These are phyloP conservation scores for Hoplodrina blanda DNA, from an alignment of 2,888 invertebrate genomes.

Conservation along the genomic window DNA sequence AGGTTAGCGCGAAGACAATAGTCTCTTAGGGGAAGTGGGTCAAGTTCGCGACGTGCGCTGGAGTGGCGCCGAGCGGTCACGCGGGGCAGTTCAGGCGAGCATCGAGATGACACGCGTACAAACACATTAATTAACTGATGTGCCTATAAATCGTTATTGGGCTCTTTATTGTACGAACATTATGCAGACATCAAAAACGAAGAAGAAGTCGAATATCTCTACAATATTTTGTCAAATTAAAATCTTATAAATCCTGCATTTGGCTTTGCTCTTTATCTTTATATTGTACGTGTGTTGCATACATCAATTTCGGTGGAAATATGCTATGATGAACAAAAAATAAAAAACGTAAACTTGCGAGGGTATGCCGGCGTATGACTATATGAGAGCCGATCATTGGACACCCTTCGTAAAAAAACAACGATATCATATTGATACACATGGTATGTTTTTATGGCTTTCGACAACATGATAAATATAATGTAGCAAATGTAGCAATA, in stretches of 20 bases:
- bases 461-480: slow-evolving; percentile 19
- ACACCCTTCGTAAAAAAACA: slow-evolving; percentile 3
- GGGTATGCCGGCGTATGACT: neutral
- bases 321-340: neutral
- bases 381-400: slow-evolving; percentile 8
- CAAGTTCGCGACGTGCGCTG: slow-evolving; percentile 83
- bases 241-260: neutral
- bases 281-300: neutral
- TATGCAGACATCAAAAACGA: neutral
- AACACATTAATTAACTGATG: slow-evolving; percentile 21
- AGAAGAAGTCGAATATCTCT: neutral
- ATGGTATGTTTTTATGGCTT: slow-evolving; percentile 14
- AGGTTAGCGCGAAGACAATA: slow-evolving; percentile 84
- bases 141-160: slow-evolving; percentile 28
- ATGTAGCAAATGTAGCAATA: slow-evolving; percentile 23
- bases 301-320: neutral
- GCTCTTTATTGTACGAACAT: slow-evolving; percentile 22
- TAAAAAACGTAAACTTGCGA: neutral
- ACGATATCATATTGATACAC: slow-evolving; percentile 1
- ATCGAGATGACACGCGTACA: slow-evolving; percentile 41
- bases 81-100: slow-evolving; percentile 61
- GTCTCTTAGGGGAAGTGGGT: slow-evolving; percentile 84
- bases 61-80: slow-evolving; percentile 75
- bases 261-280: neutral
- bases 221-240: neutral